Evolutionary conservation across 2,888 invertebrate species (phyloP), one percentile per base, ranked within the genome.

Genomic region (Gastrophysa polygoni): DNA sequence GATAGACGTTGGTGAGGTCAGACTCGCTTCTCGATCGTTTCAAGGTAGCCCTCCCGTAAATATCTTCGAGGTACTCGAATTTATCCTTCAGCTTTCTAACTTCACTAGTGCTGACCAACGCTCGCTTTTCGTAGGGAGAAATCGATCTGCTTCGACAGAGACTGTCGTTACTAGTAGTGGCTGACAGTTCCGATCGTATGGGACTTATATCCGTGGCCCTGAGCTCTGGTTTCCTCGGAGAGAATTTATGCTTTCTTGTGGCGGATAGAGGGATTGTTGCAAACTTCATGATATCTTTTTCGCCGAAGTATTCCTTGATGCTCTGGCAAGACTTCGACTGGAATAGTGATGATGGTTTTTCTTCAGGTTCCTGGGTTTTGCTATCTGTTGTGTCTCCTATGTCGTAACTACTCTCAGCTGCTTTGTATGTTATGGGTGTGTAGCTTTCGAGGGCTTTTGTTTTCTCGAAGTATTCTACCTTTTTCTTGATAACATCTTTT

Each of bases 261-360:
- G 85, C 74, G 63, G 81, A 74, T 20, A 77, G 62, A 6, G 88
- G 86, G 58, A 86, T 78, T 3, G 86, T 86, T 32, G 85, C 79
- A 78, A 85, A 88, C 74, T 85, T 87, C 67, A 84, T 84, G 72
- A 84, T 83, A 68, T 88, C 86, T 21, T 84, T 86, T 78, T 93
- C 93, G 0, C 93, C 93, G 75, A 91, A 93, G n/a, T 92, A 82
- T 70, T 93, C 93, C 75, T 91, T 91, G 59, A 93, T 82, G 80
- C 92, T 89, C 29, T 92, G 85, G 74, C 88, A 89, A 0, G 91
- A 91, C 71, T 88, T 88, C 0, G 90, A 89, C 14, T 72, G 68
- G 38, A 61, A 50, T 10, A 66, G 32, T 18, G 57, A 48, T 49
- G 60, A 18, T 38, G 38, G 10, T 57, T 68, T 63, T 5, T 60